A percentile compares a stretch with the other conserved stretches of the same genome.
These are phyloP conservation scores for Erebia aethiops DNA, from an alignment of 2,888 invertebrate species.

Conservation along the genomic window DNA sequence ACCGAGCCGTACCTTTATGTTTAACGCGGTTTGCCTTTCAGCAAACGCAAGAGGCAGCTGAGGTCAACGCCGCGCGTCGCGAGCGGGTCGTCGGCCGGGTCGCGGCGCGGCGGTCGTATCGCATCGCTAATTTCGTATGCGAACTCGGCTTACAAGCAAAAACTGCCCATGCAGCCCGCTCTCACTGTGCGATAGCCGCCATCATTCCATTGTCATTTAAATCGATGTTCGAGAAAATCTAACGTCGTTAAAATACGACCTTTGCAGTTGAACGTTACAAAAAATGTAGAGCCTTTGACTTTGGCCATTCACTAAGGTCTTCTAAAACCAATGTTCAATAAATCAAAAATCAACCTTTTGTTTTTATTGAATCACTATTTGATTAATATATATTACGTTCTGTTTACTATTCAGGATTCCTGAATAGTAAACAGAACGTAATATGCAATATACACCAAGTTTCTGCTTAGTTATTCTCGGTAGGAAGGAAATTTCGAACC, in stretches of 20 bases:
- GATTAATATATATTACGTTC: too few relatives aligned
- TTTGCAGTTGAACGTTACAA: not conserved
- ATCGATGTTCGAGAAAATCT: conserved; percentile 41
- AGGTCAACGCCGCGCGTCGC: conserved; percentile 64
- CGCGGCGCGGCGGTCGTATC: conserved; percentile 49
- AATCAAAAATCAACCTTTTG: not conserved
- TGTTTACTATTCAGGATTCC: too few relatives aligned
- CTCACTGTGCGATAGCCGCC: conserved; percentile 54
- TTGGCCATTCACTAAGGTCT: not conserved
- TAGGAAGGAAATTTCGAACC: not conserved
- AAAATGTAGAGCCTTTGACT: not conserved
- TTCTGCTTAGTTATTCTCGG: not conserved
- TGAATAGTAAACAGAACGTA: too few relatives aligned
- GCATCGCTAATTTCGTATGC: conserved; percentile 66
- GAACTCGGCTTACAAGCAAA: conserved; percentile 62
- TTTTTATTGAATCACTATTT: not conserved
- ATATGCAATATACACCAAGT: not conserved
- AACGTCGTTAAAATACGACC: not conserved
- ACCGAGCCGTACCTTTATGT: not conserved
- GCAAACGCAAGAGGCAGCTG: conserved; percentile 38
- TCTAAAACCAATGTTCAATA: not conserved
- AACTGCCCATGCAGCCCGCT: conserved; percentile 52
- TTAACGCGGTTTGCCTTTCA: conserved; percentile 15
- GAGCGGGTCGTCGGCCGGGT: conserved; percentile 62
- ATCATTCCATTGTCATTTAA: conserved; percentile 50